phyloP scores from a whole-genome alignment of 2,113 vertebrate species.

The Marmota monax region DNA sequence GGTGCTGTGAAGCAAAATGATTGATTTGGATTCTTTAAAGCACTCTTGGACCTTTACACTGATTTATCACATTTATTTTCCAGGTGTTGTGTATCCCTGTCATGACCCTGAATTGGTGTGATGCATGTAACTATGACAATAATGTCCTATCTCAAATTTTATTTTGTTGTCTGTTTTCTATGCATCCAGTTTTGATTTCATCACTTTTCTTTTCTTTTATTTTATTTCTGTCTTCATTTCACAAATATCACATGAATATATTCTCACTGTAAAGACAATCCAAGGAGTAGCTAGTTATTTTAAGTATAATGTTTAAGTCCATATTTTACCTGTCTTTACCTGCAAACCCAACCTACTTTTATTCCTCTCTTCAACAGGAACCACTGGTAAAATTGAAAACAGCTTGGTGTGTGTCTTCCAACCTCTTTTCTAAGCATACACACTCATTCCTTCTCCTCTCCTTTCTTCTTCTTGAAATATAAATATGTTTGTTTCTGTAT shows the following conservation, averaged over 20 bases:
- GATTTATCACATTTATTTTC: neutral
- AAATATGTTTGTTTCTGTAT: neutral
- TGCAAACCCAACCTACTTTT: neutral
- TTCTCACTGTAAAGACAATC: neutral
- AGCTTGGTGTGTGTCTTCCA: neutral
- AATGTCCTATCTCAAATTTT: neutral
- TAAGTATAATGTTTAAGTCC: neutral
- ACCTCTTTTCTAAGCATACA: neutral
- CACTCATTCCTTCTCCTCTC: neutral
- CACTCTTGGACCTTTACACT: too few relatives aligned
- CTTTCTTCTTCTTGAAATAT: neutral
- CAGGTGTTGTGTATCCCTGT: neutral
- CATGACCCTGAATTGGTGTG: too few relatives aligned
- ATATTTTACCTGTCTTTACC: neutral
- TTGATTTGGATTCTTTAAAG: neutral
- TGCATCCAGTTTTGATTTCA: neutral
- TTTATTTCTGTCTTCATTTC: constrained; percentile 25
- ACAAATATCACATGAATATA: neutral
- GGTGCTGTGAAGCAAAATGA: neutral
- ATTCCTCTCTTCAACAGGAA: neutral
- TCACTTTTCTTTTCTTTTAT: neutral
- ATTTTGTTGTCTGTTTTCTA: neutral
- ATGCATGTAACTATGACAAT: neutral
- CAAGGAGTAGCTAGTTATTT: neutral
- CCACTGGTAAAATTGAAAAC: neutral